phyloP scores from a whole-genome alignment of 64 coral and sea anemone genomes.

The Orbicella faveolata region DNA sequence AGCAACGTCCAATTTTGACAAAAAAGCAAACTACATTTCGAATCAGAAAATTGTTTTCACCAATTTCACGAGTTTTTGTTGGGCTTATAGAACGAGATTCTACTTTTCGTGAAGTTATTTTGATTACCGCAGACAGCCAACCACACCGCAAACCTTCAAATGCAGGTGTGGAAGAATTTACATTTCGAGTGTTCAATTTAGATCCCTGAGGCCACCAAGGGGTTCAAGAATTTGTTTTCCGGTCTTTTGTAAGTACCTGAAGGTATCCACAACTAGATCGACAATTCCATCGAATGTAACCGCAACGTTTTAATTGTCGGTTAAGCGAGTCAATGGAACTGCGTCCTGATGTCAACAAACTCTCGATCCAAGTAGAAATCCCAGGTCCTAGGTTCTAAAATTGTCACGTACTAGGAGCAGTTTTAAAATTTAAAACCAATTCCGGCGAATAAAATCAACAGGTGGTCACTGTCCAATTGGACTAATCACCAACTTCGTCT shows the following conservation, averaged over 20 bases:
- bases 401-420: background rate
- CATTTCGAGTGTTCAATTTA: background rate
- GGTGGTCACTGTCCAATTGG: background rate
- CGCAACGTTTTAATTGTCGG: background rate
- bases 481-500: background rate
- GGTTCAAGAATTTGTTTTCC: slow-evolving; percentile 2
- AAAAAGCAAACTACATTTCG: too few relatives aligned
- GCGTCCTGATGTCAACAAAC: background rate
- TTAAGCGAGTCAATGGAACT: background rate
- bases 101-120: background rate
- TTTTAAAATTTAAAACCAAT: background rate
- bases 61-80: too few relatives aligned
- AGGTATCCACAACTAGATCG: background rate
- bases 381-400: background rate
- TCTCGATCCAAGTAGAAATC: background rate
- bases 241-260: background rate
- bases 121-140: background rate
- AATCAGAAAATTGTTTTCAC: too few relatives aligned
- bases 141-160: background rate
- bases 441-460: background rate
- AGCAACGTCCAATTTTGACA: too few relatives aligned
- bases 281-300: background rate
- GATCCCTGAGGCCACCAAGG: background rate
- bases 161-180: background rate
- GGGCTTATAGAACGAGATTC: too few relatives aligned